These are phyloP conservation scores for Acrobasis suavella DNA, from an alignment of 2,888 invertebrate genomes.

Conservation along the genomic window DNA sequence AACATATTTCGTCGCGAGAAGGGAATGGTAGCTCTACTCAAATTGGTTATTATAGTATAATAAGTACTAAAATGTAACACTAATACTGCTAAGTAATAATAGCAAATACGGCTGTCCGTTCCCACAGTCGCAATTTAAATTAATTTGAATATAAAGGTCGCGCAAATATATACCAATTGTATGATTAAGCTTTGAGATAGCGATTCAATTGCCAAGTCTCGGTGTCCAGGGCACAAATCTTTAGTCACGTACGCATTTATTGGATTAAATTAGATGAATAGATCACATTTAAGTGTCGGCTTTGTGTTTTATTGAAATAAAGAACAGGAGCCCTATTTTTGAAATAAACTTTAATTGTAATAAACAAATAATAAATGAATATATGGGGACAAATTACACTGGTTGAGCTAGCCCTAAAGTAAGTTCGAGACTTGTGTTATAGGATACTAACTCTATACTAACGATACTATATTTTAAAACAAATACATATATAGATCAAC, in stretches of 20 bases:
- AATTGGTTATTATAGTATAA: conserved; percentile 21
- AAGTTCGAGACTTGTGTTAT: no score
- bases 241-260: conserved; percentile 15
- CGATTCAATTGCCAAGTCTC: conserved; percentile 12
- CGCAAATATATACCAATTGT: conserved; percentile 32
- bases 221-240: conserved; percentile 10
- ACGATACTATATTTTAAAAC: no score
- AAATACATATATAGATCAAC: no score
- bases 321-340: background rate
- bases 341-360: no score
- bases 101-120: conserved; percentile 34
- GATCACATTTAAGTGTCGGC: background rate
- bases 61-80: conserved; percentile 20
- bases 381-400: no score
- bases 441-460: no score
- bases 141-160: conserved; percentile 41
- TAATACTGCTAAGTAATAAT: conserved; percentile 4
- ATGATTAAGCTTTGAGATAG: conserved; percentile 27
- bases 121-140: conserved; percentile 46
- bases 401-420: no score
- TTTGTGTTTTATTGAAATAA: background rate
- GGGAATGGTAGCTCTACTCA: conserved; percentile 21
- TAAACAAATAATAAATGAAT: no score
- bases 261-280: conserved; percentile 1
- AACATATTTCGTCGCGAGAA: background rate